These are phyloP conservation scores for Nebria salina DNA, from an alignment of 2,888 invertebrate genomes.

Conservation along the genomic window DNA sequence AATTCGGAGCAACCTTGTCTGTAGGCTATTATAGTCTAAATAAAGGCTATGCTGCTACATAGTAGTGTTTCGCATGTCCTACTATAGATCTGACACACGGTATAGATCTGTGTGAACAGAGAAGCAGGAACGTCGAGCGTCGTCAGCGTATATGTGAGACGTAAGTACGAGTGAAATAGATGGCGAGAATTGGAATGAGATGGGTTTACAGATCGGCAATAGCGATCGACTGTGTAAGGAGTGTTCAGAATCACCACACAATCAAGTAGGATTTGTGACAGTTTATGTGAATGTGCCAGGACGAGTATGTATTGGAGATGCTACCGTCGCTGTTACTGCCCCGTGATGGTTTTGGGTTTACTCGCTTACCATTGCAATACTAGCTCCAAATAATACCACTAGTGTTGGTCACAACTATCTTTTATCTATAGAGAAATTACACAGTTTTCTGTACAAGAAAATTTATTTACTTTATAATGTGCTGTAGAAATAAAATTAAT, in stretches of 20 bases:
- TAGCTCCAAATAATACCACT: too few species aligned
- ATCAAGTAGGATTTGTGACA: slow-evolving; percentile 46
- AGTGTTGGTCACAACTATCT: too few species aligned
- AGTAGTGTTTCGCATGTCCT: not conserved
- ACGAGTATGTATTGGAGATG: not conserved
- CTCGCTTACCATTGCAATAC: too few species aligned
- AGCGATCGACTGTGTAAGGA: slow-evolving; percentile 45
- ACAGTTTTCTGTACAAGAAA: too few species aligned
- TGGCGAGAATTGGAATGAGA: not conserved
- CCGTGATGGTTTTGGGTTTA: not conserved
- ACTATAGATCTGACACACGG: not conserved
- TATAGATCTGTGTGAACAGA: slow-evolving; percentile 15
- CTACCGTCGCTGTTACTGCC: not conserved
- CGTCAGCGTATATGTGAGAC: slow-evolving; percentile 12
- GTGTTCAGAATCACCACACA: slow-evolving; percentile 46
- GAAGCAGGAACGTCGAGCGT: slow-evolving; percentile 15
- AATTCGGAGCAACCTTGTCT: not conserved
- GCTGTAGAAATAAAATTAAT: too few species aligned
- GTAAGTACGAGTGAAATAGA: not conserved
- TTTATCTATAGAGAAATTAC: too few species aligned
- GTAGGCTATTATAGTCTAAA: not conserved
- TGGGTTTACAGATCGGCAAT: slow-evolving; percentile 4
- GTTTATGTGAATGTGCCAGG: slow-evolving; percentile 29
- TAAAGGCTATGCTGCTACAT: not conserved
- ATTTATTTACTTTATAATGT: too few species aligned